Base-by-base conservation (phyloP, 2,797 vertebrate genomes). In the Sebastes cheni region DNA sequence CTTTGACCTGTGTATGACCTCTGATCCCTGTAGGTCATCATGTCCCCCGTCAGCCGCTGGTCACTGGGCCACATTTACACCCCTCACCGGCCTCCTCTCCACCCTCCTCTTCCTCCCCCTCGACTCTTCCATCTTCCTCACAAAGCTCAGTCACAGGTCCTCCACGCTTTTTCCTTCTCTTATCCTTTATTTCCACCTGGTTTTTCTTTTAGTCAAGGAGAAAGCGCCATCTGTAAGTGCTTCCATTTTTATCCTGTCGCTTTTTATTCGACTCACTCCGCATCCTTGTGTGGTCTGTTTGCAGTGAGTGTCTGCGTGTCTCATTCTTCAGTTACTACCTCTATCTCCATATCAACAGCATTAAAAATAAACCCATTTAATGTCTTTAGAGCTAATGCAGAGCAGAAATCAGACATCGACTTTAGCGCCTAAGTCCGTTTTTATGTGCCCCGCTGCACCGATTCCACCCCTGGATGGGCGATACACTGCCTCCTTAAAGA, bases 51-150 rank as follows among this genome's bases (percentile, higher is more conserved):
- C 93, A 95, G 92, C 94, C 92, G 91, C 91, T 96, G 96, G 95
- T 96, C 95, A 89, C 92, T 95, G 95, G 95, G 95, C 73, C 95
- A 96, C 89, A 95, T 94, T 93, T 94, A 95, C 92, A 96, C 95
- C 92, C 95, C 95, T 75, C 95, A 95, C 93, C 92, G 95, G 91
- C 95, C 95, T 94, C 95, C 96, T 95, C 95, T 95, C 83, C 94
- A 96, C 94, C 95, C 95, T 95, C 93, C 94, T 93, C 93, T 92
- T 95, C 94, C 95, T 93, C 92, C 94, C 91, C 90, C 95, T 92
- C 94, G 92, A 94, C 94, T 95, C 93, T 92, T 95, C 92, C 95
- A 95, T 93, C 94, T 91, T 89, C 93, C 93, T 92, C 94, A 93
- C 93, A 95, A 92, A 92, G 93, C 91, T 94, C 92, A 93, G 85